Evolutionary conservation across 2,113 vertebrate genomes (phyloP), one percentile per base, ranked within the genome.

Genomic region (Pogona vitticeps): DNA sequence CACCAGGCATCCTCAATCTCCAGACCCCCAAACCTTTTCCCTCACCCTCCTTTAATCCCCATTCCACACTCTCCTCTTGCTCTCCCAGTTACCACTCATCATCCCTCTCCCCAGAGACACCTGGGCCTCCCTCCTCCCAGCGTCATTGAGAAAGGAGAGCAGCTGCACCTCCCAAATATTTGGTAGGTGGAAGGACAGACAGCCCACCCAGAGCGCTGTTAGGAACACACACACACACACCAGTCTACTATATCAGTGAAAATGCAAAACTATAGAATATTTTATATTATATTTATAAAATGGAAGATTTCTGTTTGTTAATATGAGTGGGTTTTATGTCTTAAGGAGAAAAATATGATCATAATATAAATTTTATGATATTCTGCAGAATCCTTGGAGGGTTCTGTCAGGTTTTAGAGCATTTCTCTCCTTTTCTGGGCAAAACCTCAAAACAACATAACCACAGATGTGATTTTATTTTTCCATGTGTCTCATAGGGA

Each of bases 381-480:
- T 82, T 68, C 65, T 76, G 42, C 63, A 70, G 52, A 75, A 82
- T 65, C 33, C 20, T 42, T 52, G 6, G 23, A 86, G 79, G 65
- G 6, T 76, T 1, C 5, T 68, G n/a, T 59, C 58, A n/a, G 9
- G 67, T 65, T 58, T 56, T 31, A 82, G 52, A 68, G 23, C 1
- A 18, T 63, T n/a, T 56, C 12, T 65, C 58, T 42, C n/a, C n/a
- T 56, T 52, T 80, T 84, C 58, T 83, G 58, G 76, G 73, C 80
- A 80, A 85, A 59, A 42, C 36, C 7, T 80, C 83, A 85, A 76
- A 58, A n/a, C n/a, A 7, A 31, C 80, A 61, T 21, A 81, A 85
- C 61, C 61, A 42, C 83, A 81, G 36, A 59, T 80, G 42, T 70
- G 36, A 58, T 85, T 76, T 81, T 23, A 81, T 85, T 76, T 88